phyloP scores from a whole-genome alignment of 2,888 invertebrate genomes.

The Petrolisthes manimaculis region DNA sequence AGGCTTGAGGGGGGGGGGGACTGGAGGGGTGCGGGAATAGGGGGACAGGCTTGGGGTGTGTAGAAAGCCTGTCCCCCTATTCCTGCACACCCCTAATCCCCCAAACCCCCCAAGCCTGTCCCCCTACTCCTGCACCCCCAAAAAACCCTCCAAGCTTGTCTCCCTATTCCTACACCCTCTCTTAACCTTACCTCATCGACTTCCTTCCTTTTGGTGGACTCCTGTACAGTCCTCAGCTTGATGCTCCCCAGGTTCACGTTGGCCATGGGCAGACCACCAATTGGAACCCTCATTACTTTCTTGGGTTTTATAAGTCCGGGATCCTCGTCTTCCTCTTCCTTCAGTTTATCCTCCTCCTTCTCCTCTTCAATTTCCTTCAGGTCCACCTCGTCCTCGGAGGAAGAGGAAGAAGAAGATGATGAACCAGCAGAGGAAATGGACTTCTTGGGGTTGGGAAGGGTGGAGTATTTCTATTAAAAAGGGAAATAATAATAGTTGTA shows the following conservation, averaged over 20 bases:
- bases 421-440: background rate
- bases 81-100: too few relatives aligned
- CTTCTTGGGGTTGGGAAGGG: constrained; percentile 12
- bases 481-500: background rate
- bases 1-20: too few relatives aligned
- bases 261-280: constrained; percentile 17
- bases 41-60: too few relatives aligned
- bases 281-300: constrained; percentile 24
- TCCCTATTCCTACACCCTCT: too few relatives aligned
- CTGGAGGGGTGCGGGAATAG: too few relatives aligned
- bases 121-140: too few relatives aligned
- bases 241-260: constrained; percentile 5
- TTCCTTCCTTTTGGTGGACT: background rate
- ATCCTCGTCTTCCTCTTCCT: constrained; percentile 18
- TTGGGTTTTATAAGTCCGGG: constrained; percentile 33
- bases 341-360: background rate
- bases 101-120: too few relatives aligned
- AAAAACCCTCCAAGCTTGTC: too few relatives aligned
- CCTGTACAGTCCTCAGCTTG: constrained; percentile 34
- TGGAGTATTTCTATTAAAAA: constrained; percentile 38
- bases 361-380: background rate
- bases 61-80: too few relatives aligned
- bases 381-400: constrained; percentile 13
- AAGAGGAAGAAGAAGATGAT: background rate
- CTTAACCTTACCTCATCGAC: background rate